Conservation (phyloP, 2,888 invertebrate genomes). For the Hartigia nigra region DNA sequence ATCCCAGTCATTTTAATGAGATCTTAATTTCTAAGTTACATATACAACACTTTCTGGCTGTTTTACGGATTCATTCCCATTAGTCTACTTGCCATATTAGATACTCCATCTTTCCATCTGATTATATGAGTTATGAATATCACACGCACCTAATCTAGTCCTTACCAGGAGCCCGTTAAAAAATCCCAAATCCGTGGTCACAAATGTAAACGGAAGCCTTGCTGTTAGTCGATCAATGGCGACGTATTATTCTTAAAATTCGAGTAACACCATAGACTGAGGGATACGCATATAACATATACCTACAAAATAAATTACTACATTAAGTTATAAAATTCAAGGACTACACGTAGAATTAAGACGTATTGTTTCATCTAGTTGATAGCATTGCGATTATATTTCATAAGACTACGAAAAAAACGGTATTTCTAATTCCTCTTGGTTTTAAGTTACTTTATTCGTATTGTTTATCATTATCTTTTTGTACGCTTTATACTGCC, state of each 20-base stretch:
- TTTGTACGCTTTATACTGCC: not conserved
- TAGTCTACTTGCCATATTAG: not conserved
- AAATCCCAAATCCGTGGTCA: not conserved
- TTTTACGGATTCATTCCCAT: not conserved
- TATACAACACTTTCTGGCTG: not conserved
- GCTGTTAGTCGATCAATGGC: conserved; percentile 3
- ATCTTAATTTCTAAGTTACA: not conserved
- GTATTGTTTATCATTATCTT: not conserved
- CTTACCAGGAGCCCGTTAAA: not conserved
- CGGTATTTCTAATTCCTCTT: conserved; percentile 2
- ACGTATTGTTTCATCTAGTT: not conserved
- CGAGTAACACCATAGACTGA: conserved; percentile 3
- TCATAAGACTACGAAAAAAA: conserved; percentile 5
- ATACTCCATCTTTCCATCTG: not conserved
- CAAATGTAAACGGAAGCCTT: not conserved
- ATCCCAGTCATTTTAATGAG: not conserved
- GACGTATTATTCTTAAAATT: not conserved
- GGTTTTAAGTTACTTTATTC: conserved; percentile 3
- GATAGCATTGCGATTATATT: not conserved
- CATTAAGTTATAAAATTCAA: not conserved
- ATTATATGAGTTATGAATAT: not conserved
- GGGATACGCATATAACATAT: not conserved
- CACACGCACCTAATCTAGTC: not conserved
- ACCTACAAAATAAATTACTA: not conserved
- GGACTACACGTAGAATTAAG: not conserved